These are phyloP conservation scores for Chrysolina haemoptera DNA, from an alignment of 2,888 invertebrate genomes.

Conservation along the genomic window DNA sequence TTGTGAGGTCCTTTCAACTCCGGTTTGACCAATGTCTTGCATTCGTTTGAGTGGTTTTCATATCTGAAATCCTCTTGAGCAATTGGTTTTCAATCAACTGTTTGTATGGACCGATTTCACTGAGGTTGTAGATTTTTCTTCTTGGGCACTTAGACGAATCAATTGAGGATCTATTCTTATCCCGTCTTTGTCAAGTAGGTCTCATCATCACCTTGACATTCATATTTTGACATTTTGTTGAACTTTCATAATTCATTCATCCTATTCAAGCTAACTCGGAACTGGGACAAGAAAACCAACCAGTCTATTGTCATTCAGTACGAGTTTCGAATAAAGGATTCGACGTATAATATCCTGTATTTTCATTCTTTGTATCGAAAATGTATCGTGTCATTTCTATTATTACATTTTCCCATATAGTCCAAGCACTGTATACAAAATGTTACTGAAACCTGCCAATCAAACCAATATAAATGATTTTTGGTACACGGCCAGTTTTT, in stretches of 20 bases:
- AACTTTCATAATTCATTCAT: constrained; percentile 1
- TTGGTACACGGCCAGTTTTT: too few relatives aligned
- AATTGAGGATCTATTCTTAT: not conserved
- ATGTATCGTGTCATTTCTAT: not conserved
- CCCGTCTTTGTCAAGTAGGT: not conserved
- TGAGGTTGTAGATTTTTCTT: too few relatives aligned
- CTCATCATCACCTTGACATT: not conserved
- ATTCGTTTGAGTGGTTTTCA: too few relatives aligned
- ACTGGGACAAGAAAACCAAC: not conserved
- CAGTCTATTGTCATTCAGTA: not conserved
- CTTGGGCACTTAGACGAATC: not conserved
- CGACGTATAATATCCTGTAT: not conserved
- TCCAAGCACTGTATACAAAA: too few relatives aligned
- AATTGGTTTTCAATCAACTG: too few relatives aligned
- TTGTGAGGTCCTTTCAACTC: too few relatives aligned
- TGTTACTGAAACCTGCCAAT: too few relatives aligned
- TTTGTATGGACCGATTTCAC: too few relatives aligned
- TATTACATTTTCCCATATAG: not conserved
- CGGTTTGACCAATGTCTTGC: too few relatives aligned
- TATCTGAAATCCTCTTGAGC: too few relatives aligned
- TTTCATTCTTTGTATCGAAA: not conserved
- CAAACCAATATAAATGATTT: too few relatives aligned
- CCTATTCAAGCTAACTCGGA: not conserved
- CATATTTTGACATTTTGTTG: constrained; percentile 4
- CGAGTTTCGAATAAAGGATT: not conserved